phyloP scores from a whole-genome alignment of 2,888 invertebrate species.

The Brachycybe producta region DNA sequence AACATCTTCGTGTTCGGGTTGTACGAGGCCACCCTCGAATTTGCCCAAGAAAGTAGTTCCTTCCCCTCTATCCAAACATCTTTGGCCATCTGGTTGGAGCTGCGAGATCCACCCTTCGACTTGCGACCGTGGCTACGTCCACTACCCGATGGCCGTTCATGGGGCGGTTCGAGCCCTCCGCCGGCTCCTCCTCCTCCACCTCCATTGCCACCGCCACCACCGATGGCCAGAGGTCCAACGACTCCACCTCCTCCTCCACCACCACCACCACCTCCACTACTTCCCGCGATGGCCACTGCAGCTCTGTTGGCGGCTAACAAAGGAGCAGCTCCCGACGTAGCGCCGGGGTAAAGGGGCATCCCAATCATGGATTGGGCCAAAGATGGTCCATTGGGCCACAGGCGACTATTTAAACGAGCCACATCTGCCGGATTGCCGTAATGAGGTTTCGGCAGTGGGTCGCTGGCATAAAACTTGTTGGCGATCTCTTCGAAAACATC shows the following conservation, averaged over 20 bases:
- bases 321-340: conserved; percentile 16
- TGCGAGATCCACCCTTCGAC: conserved; percentile 5
- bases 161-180: neutral
- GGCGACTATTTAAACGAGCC: conserved; percentile 18
- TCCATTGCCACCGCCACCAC: conserved; percentile 14
- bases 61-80: conserved; percentile 53
- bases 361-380: conserved; percentile 15
- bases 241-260: conserved; percentile 21
- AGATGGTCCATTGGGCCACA: conserved; percentile 17
- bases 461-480: conserved; percentile 63
- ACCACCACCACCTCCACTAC: conserved; percentile 17
- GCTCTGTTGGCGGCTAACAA: conserved; percentile 16
- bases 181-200: conserved; percentile 7
- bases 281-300: conserved; percentile 5
- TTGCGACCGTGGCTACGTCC: conserved; percentile 8
- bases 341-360: conserved; percentile 16
- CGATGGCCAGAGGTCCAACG: conserved; percentile 18
- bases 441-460: conserved; percentile 24
- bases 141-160: neutral
- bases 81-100: conserved; percentile 8
- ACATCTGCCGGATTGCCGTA: conserved; percentile 16
- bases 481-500: conserved; percentile 87
- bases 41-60: conserved; percentile 57
- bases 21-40: conserved; percentile 66
- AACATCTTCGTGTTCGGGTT: conserved; percentile 61